Conservation (phyloP, 2,113 vertebrate genomes). For the Redunca redunca region DNA sequence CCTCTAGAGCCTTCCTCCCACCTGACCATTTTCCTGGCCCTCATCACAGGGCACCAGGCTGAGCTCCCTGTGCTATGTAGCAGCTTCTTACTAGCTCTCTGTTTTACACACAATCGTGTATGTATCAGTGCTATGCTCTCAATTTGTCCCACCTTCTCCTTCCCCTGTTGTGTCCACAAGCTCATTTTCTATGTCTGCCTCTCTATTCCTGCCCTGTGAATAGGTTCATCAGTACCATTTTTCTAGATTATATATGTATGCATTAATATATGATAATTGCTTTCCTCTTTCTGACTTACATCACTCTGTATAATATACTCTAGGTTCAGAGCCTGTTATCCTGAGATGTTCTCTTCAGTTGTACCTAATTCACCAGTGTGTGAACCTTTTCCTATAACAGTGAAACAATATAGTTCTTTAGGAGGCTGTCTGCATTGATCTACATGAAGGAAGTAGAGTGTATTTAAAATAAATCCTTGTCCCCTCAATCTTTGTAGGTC, state of each 20-base stretch:
- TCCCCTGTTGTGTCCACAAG: not conserved
- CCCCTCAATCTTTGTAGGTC: conserved; percentile 9
- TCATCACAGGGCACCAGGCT: rapidly evolving
- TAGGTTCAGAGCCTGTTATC: not conserved
- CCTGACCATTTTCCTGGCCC: not conserved
- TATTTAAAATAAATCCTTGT: not conserved
- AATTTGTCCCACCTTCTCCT: not conserved
- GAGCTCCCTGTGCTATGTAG: not conserved
- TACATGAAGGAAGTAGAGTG: not conserved
- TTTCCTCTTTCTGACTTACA: not conserved
- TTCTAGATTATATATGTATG: not conserved
- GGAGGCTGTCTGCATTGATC: not conserved
- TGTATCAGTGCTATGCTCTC: not conserved
- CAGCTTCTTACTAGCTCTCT: not conserved
- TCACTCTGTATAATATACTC: not conserved
- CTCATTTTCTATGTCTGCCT: not conserved
- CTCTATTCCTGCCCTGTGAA: not conserved
- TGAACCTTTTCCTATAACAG: not conserved
- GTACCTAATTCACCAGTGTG: not conserved
- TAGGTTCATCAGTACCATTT: not conserved
- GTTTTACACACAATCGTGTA: not conserved
- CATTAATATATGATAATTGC: not conserved
- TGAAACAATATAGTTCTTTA: conserved; percentile 25
- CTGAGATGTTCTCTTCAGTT: not conserved
- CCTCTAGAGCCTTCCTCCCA: not conserved